Base-by-base conservation (phyloP, 2,888 invertebrate species). In the Junonia oenone region DNA sequence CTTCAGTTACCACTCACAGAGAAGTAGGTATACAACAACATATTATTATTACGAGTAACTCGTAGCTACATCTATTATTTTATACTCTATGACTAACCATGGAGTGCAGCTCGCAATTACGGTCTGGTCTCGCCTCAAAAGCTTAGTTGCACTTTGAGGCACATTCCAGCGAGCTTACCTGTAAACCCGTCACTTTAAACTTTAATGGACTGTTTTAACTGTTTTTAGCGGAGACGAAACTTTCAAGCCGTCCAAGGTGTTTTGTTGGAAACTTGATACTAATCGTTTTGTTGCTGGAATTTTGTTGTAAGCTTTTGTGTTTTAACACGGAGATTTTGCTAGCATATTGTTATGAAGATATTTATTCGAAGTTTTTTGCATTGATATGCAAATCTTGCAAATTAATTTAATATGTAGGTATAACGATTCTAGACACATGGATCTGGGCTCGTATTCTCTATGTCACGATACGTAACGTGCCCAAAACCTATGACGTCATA, bases 201-300 rank as follows among this genome's bases (percentile, higher is more conserved):
- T 64, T 62, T 65, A 65, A 68, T 68, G 59, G 62, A 58, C 52
- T 61, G 59, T 59, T 63, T 52, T 56, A 65, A 60, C 55, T 62
- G 62, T 62, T 64, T 62, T 51, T 45, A 55, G 15, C 48, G 15
- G 55, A 48, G 49, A 55, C 51, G 49, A 62, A 47, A 55, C 48
- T 52, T 61, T 31, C 26, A 40, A 54, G 45, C 15, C 45, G 14
- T 22, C 46, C 27, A 40, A 51, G 56, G 38, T 48, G 46, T 51
- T 51, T 55, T 48, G 29, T 46, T 37, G 15, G 31, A 13, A 48
- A 29, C 8, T 35, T 17, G 2, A 15, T 40, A 17, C 2, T 40
- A 19, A 17, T 17, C 11, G 40, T 40, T 22, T 4, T 40, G 19
- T n/a, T 19, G 6, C n/a, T 40, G 1, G 19, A 19, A 6, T n/a